phyloP scores from a whole-genome alignment of 2,113 vertebrate genomes.

The Gavia stellata region DNA sequence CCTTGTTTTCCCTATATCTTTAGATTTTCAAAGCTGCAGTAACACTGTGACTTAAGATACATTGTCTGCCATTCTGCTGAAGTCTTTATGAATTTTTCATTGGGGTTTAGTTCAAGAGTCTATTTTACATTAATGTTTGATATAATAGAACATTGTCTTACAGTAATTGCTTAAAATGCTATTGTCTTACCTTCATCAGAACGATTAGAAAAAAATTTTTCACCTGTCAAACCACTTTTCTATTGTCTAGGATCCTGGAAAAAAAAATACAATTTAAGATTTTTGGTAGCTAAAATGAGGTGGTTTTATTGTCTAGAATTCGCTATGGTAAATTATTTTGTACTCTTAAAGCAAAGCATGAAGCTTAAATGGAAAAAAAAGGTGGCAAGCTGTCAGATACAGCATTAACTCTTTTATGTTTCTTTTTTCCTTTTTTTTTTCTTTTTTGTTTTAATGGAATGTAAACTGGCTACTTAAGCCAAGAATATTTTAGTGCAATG shows the following conservation, averaged over 20 bases:
- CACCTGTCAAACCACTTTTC: not conserved
- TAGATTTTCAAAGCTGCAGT: not conserved
- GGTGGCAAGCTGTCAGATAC: not conserved
- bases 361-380: not conserved
- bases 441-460: not conserved
- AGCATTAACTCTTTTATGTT: not conserved
- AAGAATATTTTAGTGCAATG: not conserved
- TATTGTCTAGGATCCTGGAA: not conserved
- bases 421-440: too few species aligned
- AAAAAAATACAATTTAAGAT: not conserved
- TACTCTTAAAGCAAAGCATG: not conserved
- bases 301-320: not conserved
- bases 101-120: not conserved
- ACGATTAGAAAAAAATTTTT: not conserved
- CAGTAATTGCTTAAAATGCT: not conserved
- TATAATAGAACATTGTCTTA: not conserved
- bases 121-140: not conserved
- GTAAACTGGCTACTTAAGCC: not conserved
- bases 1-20: not conserved
- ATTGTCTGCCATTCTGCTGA: not conserved
- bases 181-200: not conserved
- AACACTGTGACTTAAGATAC: not conserved
- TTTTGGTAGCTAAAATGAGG: not conserved
- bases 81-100: not conserved
- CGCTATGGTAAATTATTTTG: not conserved